A percentile compares a stretch with the other conserved stretches of the same genome.
These are phyloP conservation scores for Asteroscopus sphinx DNA, from an alignment of 2,888 invertebrate species.

Conservation along the genomic window DNA sequence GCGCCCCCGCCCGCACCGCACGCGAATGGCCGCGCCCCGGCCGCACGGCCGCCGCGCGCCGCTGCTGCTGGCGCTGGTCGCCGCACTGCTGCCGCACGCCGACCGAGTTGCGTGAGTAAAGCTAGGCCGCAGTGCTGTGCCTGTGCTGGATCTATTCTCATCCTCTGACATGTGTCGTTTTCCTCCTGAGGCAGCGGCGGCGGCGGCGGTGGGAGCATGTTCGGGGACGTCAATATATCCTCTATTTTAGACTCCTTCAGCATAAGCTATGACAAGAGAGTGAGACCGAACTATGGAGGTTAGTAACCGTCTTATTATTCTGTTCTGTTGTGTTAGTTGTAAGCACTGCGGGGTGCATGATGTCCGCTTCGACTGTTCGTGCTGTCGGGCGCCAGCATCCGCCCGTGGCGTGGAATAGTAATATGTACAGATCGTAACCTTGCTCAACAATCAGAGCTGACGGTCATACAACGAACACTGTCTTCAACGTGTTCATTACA, in stretches of 20 bases:
- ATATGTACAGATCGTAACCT: constrained; percentile 4
- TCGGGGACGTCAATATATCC: constrained; percentile 97
- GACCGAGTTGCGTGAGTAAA: constrained; percentile 70
- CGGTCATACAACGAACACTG: background rate
- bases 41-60: constrained; percentile 64
- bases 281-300: constrained; percentile 99
- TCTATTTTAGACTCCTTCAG: constrained; percentile 97
- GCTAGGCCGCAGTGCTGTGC: constrained; percentile 9
- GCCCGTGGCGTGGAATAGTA: constrained; percentile 9
- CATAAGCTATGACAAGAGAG: constrained; percentile 98
- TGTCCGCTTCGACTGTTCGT: constrained; percentile 1
- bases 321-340: background rate
- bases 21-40: constrained; percentile 63
- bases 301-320: constrained; percentile 48
- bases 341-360: background rate
- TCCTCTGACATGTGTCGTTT: constrained; percentile 44
- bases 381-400: constrained; percentile 16
- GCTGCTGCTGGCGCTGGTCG: constrained; percentile 68
- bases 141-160: constrained; percentile 8
- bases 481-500: background rate
- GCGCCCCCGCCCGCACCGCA: constrained; percentile 45
- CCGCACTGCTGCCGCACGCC: constrained; percentile 70
- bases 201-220: constrained; percentile 91
- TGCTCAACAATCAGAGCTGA: constrained; percentile 6
- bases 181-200: constrained; percentile 90